A percentile compares a stretch with the other conserved stretches of the same genome.
Evolutionary conservation across 2,888 invertebrate genomes (phyloP).

Genomic region (Lottia gigantea): DNA sequence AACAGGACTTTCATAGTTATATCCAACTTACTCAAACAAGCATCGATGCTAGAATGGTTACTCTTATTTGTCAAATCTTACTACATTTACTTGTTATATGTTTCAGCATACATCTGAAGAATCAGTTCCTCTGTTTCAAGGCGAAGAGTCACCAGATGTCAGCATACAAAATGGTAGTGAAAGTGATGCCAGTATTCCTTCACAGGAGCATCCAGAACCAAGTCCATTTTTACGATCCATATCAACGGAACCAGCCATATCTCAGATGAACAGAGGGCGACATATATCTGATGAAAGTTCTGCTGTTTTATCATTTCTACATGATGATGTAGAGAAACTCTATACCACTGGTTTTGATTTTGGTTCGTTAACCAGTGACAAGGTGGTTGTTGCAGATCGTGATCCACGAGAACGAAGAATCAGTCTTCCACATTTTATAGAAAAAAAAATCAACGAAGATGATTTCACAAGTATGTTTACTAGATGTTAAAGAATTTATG

Average conservation of each 20-base stretch:
- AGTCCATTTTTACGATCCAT: constrained; percentile 16
- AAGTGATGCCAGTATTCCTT: not conserved
- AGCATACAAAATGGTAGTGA: constrained; percentile 3
- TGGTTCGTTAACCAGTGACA: constrained; percentile 27
- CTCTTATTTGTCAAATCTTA: too few relatives aligned
- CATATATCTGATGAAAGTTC: constrained; percentile 19
- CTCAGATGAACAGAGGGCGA: constrained; percentile 8
- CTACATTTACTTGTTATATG: not conserved
- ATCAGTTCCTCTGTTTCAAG: constrained; percentile 23
- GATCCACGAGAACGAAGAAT: constrained; percentile 17
- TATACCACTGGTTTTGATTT: constrained; percentile 35
- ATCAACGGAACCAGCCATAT: constrained; percentile 17
- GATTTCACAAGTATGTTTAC: constrained; percentile 39
- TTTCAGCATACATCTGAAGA: constrained; percentile 28
- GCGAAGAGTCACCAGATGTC: constrained; percentile 15
- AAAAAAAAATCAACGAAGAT: constrained; percentile 40
- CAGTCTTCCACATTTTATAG: constrained; percentile 30
- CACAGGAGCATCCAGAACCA: constrained; percentile 6
- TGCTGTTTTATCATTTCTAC: constrained; percentile 26
- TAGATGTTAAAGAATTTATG: too few relatives aligned
- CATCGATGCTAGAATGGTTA: not conserved
- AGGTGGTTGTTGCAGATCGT: constrained; percentile 20
- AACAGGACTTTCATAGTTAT: not conserved
- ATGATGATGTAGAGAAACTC: constrained; percentile 47
- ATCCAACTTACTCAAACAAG: not conserved